Base-by-base conservation (phyloP, 92 coral and sea anemone genomes). In the Parazoanthus atlanticus region DNA sequence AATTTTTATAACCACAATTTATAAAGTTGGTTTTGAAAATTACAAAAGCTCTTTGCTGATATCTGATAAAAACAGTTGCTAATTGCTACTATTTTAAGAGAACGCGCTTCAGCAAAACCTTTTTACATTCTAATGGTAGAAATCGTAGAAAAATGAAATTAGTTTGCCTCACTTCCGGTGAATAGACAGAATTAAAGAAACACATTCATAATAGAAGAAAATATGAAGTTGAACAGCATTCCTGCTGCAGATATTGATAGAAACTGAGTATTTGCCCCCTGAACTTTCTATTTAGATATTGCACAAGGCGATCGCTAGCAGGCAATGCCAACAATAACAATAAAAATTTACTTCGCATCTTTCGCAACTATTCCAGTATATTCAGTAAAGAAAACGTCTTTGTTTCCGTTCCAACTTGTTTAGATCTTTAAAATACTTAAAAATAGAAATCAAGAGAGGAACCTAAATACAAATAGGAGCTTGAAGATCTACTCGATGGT, bases 91-190 rank as follows among this genome's bases (percentile, higher is more conserved):
- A 23, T 33, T 74, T 3, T 25, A 74, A 74, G 79, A 10, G 47
- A 21, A 9, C 40, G 79, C 49, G 43, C 36, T 9, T 36, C n/a
- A 33, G 43, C 43, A 32, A 38, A 19, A 5, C 40, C 31, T 36
- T 75, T n/a, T 36, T 38, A 17, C 77, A 32, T 16, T n/a, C 23
- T 6, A 29, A 30, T 13, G 25, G 7, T 6, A 28, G 19, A 71
- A 13, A n/a, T 9, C 3, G 33, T 29, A 32, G 36, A 28, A 28
- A 52, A 52, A 52, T 29, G 25, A 74, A 16, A 17, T 19, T 74
- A 13, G 28, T 74, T 74, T 74, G 38, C 78, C 78, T 33, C 29
- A 38, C 78, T 74, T 74, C 78, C 78, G 78, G 78, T 61, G 69
- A 25, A 61, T 56, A 56, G 1, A 1, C 25, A 61, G 69, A 61